These are phyloP conservation scores for Ophiodon elongatus DNA, from an alignment of 2,113 vertebrate genomes.

Conservation along the genomic window DNA sequence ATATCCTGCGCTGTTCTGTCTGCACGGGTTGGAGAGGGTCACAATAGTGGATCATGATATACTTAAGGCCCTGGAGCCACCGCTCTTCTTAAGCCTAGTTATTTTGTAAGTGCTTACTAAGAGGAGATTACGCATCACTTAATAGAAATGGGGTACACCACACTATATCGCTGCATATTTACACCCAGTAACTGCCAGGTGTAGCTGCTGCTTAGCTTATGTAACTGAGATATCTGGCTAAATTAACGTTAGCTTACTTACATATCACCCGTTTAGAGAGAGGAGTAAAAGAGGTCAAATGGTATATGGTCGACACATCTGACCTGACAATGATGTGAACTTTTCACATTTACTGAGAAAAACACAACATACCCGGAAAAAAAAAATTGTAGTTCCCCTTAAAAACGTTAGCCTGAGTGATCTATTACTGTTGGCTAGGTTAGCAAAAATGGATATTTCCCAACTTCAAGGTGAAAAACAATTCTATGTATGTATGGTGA, in stretches of 20 bases:
- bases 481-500: neutral
- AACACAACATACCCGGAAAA: neutral
- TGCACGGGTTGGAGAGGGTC: neutral
- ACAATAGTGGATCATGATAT: neutral
- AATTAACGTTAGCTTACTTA: neutral
- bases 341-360: neutral
- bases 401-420: neutral
- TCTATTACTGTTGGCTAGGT: neutral
- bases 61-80: neutral
- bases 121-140: neutral
- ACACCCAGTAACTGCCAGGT: neutral
- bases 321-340: neutral
- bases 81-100: neutral
- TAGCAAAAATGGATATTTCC: neutral
- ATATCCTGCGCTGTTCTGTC: slow-evolving; percentile 5
- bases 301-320: neutral
- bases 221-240: neutral
- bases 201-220: neutral
- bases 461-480: neutral
- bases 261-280: neutral
- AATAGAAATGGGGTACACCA: neutral
- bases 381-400: neutral
- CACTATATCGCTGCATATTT: neutral
- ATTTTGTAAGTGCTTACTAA: neutral
- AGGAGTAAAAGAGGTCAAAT: neutral